Conservation (phyloP, 2,888 invertebrate species). For the Formica aserva region DNA sequence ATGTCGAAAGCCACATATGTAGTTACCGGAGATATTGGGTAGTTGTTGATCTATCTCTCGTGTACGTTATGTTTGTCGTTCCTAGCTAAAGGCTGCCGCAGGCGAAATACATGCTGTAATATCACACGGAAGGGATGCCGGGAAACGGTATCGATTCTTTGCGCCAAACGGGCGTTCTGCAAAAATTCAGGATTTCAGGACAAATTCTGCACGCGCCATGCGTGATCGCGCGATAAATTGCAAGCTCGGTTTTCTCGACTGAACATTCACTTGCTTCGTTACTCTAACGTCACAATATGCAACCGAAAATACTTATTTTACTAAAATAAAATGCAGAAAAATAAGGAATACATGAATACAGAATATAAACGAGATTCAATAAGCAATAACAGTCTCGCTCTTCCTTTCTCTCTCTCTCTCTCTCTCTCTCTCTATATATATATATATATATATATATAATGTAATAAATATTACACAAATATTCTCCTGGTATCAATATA, state of each 20-base stretch:
- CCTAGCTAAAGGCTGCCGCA: constrained; percentile 47
- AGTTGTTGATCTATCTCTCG: constrained; percentile 43
- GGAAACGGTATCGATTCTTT: constrained; percentile 38
- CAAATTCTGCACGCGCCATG: constrained; percentile 37
- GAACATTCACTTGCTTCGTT: constrained; percentile 24
- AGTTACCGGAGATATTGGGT: constrained; percentile 43
- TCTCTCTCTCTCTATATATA: not conserved
- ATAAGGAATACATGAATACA: not conserved
- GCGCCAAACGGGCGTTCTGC: constrained; percentile 8
- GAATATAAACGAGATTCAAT: constrained; percentile 8
- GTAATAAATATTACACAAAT: not conserved
- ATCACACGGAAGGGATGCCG: constrained; percentile 17
- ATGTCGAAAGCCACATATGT: constrained; percentile 25
- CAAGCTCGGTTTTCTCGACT: constrained; percentile 15
- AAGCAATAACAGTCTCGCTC: not conserved
- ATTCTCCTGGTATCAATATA: constrained; percentile 6
- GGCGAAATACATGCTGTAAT: constrained; percentile 41
- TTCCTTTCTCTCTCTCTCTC: no score
- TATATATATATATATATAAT: not conserved
- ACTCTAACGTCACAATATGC: not conserved
- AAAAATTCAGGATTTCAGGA: constrained; percentile 49
- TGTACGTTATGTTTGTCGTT: constrained; percentile 52
- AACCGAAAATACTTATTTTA: not conserved
- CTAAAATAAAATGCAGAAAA: not conserved
- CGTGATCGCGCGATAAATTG: constrained; percentile 49